Evolutionary conservation across 2,888 invertebrate species (phyloP), one percentile per base, ranked within the genome.

Genomic region (Hirtodrosophila confusa): DNA sequence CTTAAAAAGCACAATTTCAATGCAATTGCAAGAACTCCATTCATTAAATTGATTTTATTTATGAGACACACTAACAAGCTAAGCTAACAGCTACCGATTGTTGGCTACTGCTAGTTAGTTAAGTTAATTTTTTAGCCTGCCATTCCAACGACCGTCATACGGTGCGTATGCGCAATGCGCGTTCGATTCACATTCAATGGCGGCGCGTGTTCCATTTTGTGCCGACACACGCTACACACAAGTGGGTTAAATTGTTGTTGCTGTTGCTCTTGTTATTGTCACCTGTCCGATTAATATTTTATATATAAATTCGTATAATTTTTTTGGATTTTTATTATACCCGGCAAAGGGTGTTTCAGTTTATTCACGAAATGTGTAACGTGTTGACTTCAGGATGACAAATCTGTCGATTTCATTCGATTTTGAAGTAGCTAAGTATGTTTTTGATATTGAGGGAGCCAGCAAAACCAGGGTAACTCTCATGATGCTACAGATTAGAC

Each of bases 201-300:
- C 66, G 51, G 45, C 69, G 66, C 75, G 66, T 80, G 86, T 77
- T 83, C 77, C 84, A 73, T 64, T 75, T 74, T 60, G 41, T 53
- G 62, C 60, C 64, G 69, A 65, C 75, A 72, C 75, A 67, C 67
- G 74, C 60, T 71, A 67, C 67, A 83, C 60, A 65, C 63, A 72
- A 72, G 69, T 74, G 57, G 69, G 55, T 49, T 72, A 55, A 55
- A 56, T 58, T 69, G 39, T 41, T 62, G 64, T 40, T 58, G 60
- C 43, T 53, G 36, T 51, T 69, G 80, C 75, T 74, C 84, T 83
- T 72, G 80, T 80, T 86, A 80, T 86, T 83, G 82, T 86, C 84
- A 86, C 84, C 86, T 84, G 86, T 86, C 80, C 62, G 84, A 80
- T 86, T 86, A 85, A 80, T 80, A 80, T 80, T 77, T 71, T 80